Conservation (phyloP, 1,140 invertebrate species). For the Philaenus spumarius region DNA sequence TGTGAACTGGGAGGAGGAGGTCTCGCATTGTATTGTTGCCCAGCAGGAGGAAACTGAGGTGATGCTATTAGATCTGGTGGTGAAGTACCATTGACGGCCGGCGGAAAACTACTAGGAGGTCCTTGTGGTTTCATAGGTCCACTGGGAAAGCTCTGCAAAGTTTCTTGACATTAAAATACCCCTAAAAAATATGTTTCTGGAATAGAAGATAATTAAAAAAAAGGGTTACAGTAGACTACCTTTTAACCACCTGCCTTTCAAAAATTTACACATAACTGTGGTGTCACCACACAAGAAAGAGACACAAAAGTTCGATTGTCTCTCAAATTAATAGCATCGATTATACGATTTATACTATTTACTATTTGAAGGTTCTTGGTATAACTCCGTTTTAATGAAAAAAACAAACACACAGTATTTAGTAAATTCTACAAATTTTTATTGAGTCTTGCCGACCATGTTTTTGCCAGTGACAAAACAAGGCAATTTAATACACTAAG, state of each 20-base stretch:
- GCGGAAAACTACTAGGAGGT: conserved; percentile 15
- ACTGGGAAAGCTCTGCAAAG: conserved; percentile 11
- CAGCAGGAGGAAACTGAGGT: background rate
- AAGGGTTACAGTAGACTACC: background rate
- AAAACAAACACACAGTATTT: no score
- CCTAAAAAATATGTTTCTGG: background rate
- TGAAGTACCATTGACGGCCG: conserved; percentile 19
- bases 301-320: background rate
- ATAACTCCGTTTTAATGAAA: no score
- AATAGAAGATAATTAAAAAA: background rate
- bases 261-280: background rate
- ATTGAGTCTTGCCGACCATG: no score
- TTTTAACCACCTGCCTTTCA: background rate
- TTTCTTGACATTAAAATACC: background rate
- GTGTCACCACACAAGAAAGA: background rate
- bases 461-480: no score
- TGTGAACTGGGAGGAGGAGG: no score
- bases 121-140: background rate
- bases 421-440: no score
- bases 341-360: no score
- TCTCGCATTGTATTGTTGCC: no score
- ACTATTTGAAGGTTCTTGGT: no score
- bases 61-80: conserved; percentile 12
- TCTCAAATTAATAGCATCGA: no score
- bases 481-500: no score